Evolutionary conservation across 2,888 invertebrate genomes (phyloP).

Genomic region (Podotricha telesiphe): DNA sequence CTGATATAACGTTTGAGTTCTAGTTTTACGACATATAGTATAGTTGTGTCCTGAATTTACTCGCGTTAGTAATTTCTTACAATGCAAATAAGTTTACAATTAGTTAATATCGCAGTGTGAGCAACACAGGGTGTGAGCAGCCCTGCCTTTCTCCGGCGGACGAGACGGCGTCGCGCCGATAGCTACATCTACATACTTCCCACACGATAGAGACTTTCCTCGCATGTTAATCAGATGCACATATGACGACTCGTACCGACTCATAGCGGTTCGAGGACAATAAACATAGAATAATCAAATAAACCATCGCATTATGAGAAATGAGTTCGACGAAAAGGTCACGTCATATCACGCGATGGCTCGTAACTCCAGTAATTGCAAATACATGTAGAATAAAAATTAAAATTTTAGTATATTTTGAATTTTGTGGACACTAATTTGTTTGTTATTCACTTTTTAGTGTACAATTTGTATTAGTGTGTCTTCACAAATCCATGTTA

Average conservation of each 20-base stretch:
- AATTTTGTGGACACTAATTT: not conserved
- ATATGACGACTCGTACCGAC: not conserved
- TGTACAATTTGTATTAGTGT: too few relatives aligned
- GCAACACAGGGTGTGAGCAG: too few relatives aligned
- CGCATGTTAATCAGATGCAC: conserved; percentile 41
- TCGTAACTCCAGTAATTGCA: not conserved
- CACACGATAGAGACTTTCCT: conserved; percentile 39
- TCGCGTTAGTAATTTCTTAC: too few relatives aligned
- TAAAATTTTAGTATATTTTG: not conserved
- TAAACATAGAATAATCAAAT: conserved; percentile 10
- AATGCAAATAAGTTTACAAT: too few relatives aligned
- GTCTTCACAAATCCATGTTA: too few relatives aligned
- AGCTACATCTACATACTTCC: conserved; percentile 42
- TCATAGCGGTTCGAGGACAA: not conserved
- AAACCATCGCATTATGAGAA: conserved; percentile 16
- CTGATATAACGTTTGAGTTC: too few relatives aligned
- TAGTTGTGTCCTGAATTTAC: too few relatives aligned
- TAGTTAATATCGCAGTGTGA: not conserved
- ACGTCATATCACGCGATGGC: conserved; percentile 17
- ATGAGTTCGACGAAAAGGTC: conserved; percentile 7
- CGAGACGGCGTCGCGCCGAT: conserved; percentile 20
- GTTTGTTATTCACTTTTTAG: not conserved
- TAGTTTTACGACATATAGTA: too few relatives aligned
- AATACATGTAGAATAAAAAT: not conserved
- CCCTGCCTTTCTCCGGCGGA: conserved; percentile 23